Evolutionary conservation across 2,113 vertebrate species (phyloP).

Genomic region (Macrotis lagotis): DNA sequence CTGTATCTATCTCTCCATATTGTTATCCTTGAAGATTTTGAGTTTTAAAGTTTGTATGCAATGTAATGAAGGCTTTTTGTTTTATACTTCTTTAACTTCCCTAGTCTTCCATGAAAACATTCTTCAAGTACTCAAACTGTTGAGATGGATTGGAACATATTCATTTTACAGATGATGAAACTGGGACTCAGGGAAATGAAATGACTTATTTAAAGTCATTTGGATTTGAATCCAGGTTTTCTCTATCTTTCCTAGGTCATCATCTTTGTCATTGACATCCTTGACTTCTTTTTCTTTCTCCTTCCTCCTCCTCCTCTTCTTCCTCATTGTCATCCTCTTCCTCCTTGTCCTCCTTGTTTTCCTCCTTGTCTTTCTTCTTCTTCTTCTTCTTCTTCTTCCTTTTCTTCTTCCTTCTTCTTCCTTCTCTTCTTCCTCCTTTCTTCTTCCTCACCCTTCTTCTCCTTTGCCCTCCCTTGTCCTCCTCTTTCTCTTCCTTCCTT

Average conservation of each 20-base stretch:
- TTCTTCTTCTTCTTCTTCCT: no score
- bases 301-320: no score
- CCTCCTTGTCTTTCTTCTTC: no score
- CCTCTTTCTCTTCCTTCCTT: no score
- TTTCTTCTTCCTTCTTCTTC: no score
- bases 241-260: not conserved
- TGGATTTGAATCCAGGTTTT: not conserved
- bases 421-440: no score
- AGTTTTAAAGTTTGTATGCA: not conserved
- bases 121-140: not conserved
- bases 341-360: no score
- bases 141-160: not conserved
- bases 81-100: not conserved
- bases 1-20: not conserved
- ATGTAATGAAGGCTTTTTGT: not conserved
- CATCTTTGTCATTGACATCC: no score
- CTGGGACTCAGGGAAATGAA: not conserved
- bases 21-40: not conserved
- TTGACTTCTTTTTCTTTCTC: not conserved
- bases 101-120: not conserved
- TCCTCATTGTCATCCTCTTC: no score
- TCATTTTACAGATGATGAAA: not conserved
- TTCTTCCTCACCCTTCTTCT: no score
- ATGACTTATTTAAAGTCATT: not conserved
- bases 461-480: no score